These are phyloP conservation scores for Struthidea cinerea DNA, from an alignment of 2,113 vertebrate species.

Conservation along the genomic window DNA sequence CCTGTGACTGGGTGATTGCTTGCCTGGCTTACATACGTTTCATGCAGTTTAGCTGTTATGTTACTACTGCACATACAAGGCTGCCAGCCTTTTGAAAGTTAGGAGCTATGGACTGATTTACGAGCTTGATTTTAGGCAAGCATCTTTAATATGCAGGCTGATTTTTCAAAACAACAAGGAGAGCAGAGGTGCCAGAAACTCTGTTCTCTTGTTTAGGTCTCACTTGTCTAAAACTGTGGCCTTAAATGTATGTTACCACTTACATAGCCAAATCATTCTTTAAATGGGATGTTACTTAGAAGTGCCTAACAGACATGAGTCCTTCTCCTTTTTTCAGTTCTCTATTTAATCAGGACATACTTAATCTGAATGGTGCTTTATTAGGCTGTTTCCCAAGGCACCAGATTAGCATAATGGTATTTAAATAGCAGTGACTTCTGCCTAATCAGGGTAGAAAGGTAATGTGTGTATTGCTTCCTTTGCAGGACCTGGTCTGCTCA, in stretches of 20 bases:
- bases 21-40: background rate
- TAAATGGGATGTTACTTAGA: background rate
- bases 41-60: background rate
- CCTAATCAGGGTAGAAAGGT: background rate
- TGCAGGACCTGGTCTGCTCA: constrained; percentile 81
- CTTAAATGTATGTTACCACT: background rate
- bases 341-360: background rate
- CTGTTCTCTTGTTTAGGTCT: background rate
- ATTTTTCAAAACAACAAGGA: background rate
- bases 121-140: background rate
- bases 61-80: background rate
- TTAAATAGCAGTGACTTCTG: background rate
- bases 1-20: background rate
- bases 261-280: background rate
- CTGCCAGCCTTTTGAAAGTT: background rate
- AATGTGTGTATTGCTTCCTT: background rate
- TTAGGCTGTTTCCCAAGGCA: constrained; percentile 12
- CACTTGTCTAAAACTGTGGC: background rate
- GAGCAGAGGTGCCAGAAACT: background rate
- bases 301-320: background rate
- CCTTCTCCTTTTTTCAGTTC: background rate
- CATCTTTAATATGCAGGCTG: background rate
- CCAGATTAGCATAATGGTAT: background rate
- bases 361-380: background rate
- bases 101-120: background rate